These are phyloP conservation scores for Hirudo medicinalis DNA, from an alignment of 1,140 invertebrate genomes.

Conservation along the genomic window DNA sequence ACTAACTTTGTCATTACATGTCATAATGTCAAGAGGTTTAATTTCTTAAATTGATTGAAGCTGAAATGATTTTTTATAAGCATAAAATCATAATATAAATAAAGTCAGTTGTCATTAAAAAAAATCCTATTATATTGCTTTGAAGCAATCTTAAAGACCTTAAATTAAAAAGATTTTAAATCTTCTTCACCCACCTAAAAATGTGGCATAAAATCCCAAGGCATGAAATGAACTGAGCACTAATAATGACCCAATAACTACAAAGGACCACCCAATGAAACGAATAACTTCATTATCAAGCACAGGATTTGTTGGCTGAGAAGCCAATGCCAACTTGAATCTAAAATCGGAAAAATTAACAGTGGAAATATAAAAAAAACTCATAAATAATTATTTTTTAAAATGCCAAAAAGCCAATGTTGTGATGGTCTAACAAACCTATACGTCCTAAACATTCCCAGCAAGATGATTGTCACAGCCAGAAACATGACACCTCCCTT, in stretches of 20 bases:
- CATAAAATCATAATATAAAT: not conserved
- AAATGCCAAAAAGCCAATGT: not conserved
- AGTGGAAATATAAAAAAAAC: not conserved
- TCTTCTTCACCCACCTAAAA: slow-evolving; percentile 25
- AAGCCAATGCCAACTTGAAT: slow-evolving; percentile 26
- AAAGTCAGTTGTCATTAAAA: too few species aligned
- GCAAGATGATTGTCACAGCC: slow-evolving; percentile 25
- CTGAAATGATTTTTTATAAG: not conserved
- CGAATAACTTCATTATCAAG: slow-evolving; percentile 27
- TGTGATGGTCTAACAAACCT: slow-evolving; percentile 20
- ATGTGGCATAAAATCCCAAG: slow-evolving; percentile 30
- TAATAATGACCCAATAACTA: slow-evolving; percentile 26
- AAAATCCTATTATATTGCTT: too few species aligned
- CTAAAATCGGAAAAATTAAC: slow-evolving; percentile 21
- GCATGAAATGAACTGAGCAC: slow-evolving; percentile 28
- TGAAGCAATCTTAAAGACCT: too few species aligned
- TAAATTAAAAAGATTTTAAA: too few species aligned
- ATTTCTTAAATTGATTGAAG: slow-evolving; percentile 7
- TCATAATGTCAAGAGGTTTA: not conserved
- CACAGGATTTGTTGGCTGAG: slow-evolving; percentile 27
- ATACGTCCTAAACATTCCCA: slow-evolving; percentile 27
- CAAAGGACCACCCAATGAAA: slow-evolving; percentile 26
- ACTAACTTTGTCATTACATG: too few species aligned
- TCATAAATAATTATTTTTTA: not conserved
- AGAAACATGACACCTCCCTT: slow-evolving; percentile 25